Evolutionary conservation across 2,113 vertebrate genomes (phyloP), one percentile per base, ranked within the genome.

Genomic region (Neodon shergylaensis): DNA sequence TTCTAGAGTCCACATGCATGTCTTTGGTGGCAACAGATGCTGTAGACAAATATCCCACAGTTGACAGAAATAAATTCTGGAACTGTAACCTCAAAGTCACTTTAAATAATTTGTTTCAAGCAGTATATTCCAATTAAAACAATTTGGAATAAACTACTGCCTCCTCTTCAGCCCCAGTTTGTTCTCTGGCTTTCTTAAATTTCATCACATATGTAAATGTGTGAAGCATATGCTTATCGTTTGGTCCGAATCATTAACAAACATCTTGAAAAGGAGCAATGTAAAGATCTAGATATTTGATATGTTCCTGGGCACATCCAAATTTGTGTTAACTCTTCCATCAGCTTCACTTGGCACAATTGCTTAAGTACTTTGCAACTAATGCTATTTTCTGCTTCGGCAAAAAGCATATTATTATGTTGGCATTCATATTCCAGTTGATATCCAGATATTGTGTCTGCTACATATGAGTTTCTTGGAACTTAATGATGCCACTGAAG

Each of bases 181-280:
- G 52, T 74, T 63, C 92, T 92, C 90, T 92, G 61, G 19, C 83
- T 88, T 82, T 95, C 65, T 84, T 72, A 90, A 94, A 96, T 92
- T 39, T 28, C 7, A 87, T 95, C 81, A 61, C 58, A 72, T 74
- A 73, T 92, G 47, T 63, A 82, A 95, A 88, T 84, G 14, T 72
- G n/a, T 7, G 39, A 24, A 94, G 9, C 31, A 76, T 49, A 95
- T 76, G 70, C 16, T 87, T 92, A 76, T 87, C 73, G 70, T 88
- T 90, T 84, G n/a, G 47, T 72, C 61, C 16, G 65, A 92, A 90
- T 31, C 52, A 91, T 77, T 82, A 65, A 90, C 63, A 79, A 89
- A 54, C 14, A 65, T 26, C 68, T 39, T 90, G 42, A 66, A 94
- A 93, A 92, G 73, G 54, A 94, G 47, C 66, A 54, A 8, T 73